Evolutionary conservation across 2,888 invertebrate species (phyloP).

Genomic region (Ophioninae sp.): DNA sequence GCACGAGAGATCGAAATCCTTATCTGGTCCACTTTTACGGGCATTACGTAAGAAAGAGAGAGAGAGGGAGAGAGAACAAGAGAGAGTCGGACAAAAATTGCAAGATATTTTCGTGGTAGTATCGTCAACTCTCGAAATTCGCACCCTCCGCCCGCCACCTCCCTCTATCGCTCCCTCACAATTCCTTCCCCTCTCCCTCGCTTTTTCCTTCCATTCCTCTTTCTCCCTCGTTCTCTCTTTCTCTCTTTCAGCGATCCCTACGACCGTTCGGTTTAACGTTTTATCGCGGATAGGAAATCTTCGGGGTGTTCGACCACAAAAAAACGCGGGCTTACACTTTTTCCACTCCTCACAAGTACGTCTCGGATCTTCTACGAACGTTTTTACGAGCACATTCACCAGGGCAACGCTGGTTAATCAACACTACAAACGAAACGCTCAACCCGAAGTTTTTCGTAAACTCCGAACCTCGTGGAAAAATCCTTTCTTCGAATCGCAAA

Average conservation of each 20-base stretch:
- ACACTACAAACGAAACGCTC: constrained; percentile 13
- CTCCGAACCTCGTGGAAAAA: constrained; percentile 1
- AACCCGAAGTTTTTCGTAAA: background rate
- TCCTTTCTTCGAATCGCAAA: background rate
- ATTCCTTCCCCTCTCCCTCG: background rate
- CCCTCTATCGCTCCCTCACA: background rate
- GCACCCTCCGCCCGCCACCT: constrained; percentile 7
- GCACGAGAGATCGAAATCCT: constrained; percentile 64
- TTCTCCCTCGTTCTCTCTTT: background rate
- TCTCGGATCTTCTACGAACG: constrained; percentile 43
- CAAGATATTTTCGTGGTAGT: constrained; percentile 33
- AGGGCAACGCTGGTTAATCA: constrained; percentile 47
- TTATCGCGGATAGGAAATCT: constrained; percentile 61
- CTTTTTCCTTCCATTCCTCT: background rate
- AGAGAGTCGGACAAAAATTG: constrained; percentile 17
- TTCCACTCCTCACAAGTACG: constrained; percentile 7
- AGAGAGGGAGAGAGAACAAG: background rate
- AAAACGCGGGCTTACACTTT: constrained; percentile 21
- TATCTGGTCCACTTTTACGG: constrained; percentile 72
- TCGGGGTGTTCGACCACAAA: constrained; percentile 55
- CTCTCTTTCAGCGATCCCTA: constrained; percentile 7
- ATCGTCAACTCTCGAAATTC: constrained; percentile 45
- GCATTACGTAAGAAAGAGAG: constrained; percentile 9
- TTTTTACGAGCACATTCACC: constrained; percentile 50
- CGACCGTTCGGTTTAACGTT: constrained; percentile 58